Evolutionary conservation across 2,113 vertebrate genomes (phyloP), one percentile per base, ranked within the genome.

Genomic region (Xiphophorus maculatus): DNA sequence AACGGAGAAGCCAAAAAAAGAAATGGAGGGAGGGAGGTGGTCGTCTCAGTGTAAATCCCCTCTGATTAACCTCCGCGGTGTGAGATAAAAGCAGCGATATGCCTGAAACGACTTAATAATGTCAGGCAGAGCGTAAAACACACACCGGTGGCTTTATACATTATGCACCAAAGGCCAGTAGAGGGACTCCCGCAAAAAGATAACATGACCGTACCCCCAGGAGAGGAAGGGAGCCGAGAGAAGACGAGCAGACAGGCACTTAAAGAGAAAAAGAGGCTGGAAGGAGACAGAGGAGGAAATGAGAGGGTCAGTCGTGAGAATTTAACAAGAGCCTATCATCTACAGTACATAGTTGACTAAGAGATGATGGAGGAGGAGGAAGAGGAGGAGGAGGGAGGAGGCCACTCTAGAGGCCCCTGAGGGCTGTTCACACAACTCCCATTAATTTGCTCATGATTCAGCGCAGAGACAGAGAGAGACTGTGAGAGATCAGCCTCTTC

Each of bases 61-160:
- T 90, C 83, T 92, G 90, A 93, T 93, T 92, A 93, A 93, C 86
- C 87, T 89, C 87, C 73, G 51, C 3, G 68, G 62, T 76, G 73
- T 28, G 74, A 93, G 91, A 94, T 92, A 92, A 93, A 91, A 90
- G 86, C 82, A 78, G 86, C 33, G 91, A 93, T 92, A 93, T 85
- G 88, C 84, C 87, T 80, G 73, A 82, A 90, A 90, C 63, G 66
- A 84, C 91, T 93, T 92, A 88, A 94, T 93, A 92, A 93, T 91
- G 89, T 89, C 85, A 89, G 82, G 83, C 90, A 69, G 44, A 76
- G 85, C 92, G 92, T 94, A 92, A 93, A 94, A 91, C 90, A 94
- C 90, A 91, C 90, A 92, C 86, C 84, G 48, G 78, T 51, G 82
- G 91, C 89, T 94, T 94, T 83, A 91, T 92, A 89, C 91, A 92